Percentiles rank a stretch among this genome's conserved stretches.
Evolutionary conservation across 1,140 invertebrate genomes (phyloP).

Genomic region (Tachypleus tridentatus): DNA sequence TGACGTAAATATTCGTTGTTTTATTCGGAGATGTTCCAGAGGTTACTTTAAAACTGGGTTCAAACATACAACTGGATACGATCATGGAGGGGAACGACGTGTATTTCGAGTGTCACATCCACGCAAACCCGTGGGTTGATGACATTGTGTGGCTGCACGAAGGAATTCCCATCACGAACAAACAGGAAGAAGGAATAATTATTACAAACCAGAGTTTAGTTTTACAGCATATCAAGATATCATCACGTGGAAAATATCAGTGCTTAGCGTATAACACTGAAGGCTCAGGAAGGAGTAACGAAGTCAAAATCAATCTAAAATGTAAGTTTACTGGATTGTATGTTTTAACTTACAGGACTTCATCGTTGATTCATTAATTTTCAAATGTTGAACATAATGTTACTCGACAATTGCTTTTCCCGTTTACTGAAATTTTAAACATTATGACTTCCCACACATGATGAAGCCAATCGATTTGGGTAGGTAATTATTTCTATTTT

Average conservation of each 20-base stretch:
- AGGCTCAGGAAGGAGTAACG: conserved; percentile 69
- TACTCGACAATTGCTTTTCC: too few relatives aligned
- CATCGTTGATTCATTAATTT: too few relatives aligned
- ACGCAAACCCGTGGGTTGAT: conserved; percentile 67
- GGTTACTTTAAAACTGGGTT: conserved; percentile 13
- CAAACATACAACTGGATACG: conserved; percentile 14
- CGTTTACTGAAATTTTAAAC: too few relatives aligned
- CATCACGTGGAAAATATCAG: conserved; percentile 46
- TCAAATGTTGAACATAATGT: too few relatives aligned
- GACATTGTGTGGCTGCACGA: conserved; percentile 70
- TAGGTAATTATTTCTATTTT: too few relatives aligned
- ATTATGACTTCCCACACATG: too few relatives aligned
- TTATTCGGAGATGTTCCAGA: conserved; percentile 14
- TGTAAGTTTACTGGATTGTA: conserved; percentile 46
- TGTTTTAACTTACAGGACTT: too few relatives aligned
- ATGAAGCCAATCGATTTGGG: too few relatives aligned
- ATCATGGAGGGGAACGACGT: conserved; percentile 60
- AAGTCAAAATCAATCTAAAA: conserved; percentile 71
- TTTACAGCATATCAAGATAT: conserved; percentile 28
- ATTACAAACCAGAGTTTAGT: conserved; percentile 55
- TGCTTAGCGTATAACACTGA: conserved; percentile 79
- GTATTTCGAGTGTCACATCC: conserved; percentile 77
- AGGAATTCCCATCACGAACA: conserved; percentile 28
- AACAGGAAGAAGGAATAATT: conserved; percentile 51
- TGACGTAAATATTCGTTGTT: too few relatives aligned